A percentile compares a stretch with the other conserved stretches of the same genome.
These are phyloP conservation scores for Drosophila funebris DNA, from an alignment of 1,140 invertebrate genomes.

Conservation along the genomic window DNA sequence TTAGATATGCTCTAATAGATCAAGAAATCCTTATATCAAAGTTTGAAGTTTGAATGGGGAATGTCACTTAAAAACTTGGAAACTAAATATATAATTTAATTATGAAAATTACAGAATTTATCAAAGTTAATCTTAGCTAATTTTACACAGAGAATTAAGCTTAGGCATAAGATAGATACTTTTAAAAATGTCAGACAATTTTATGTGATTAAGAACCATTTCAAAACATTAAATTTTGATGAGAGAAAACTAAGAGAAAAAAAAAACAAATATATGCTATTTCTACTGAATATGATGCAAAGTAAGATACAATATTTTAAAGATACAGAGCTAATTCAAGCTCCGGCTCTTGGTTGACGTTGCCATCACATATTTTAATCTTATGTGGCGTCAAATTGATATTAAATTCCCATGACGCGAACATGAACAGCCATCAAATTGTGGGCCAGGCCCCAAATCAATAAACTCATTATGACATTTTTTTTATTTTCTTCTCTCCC, in stretches of 20 bases:
- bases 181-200: too few relatives aligned
- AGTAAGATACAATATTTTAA: background rate
- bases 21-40: background rate
- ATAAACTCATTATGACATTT: slow-evolving; percentile 57
- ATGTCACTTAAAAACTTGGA: too few relatives aligned
- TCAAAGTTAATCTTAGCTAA: too few relatives aligned
- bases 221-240: too few relatives aligned
- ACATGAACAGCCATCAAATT: slow-evolving; percentile 42
- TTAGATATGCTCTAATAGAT: background rate
- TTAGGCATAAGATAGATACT: too few relatives aligned
- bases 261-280: background rate
- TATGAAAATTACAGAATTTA: too few relatives aligned
- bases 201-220: too few relatives aligned
- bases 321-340: background rate
- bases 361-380: slow-evolving; percentile 31
- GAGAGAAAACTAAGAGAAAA: too few relatives aligned
- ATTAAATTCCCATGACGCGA: slow-evolving; percentile 57
- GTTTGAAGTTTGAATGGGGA: too few relatives aligned
- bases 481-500: slow-evolving; percentile 26
- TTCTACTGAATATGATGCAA: slow-evolving; percentile 3
- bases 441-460: slow-evolving; percentile 42
- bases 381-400: slow-evolving; percentile 59
- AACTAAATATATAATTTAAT: too few relatives aligned
- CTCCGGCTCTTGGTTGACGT: background rate
- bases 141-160: too few relatives aligned